phyloP scores from a whole-genome alignment of 2,888 invertebrate genomes.

The Eudemis profundana region DNA sequence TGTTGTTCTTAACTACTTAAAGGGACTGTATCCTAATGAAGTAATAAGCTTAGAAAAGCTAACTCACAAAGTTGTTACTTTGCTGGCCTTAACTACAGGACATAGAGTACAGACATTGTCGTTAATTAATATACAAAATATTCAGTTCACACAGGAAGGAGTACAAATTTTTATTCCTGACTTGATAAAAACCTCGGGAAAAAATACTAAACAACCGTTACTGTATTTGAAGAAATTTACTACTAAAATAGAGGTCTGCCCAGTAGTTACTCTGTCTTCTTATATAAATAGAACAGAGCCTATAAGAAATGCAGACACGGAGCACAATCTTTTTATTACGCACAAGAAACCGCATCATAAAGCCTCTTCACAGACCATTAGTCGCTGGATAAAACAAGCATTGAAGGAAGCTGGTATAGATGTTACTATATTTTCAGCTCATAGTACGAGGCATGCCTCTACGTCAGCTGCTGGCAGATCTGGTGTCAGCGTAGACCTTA shows the following conservation, averaged over 20 bases:
- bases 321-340: not conserved
- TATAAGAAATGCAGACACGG: not conserved
- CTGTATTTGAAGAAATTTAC: constrained; percentile 17
- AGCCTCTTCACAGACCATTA: not conserved
- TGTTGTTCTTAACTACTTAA: not conserved
- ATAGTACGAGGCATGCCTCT: too few relatives aligned
- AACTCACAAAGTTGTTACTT: not conserved
- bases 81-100: too few relatives aligned
- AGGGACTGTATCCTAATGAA: not conserved
- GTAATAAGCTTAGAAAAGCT: not conserved
- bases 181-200: not conserved
- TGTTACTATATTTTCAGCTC: not conserved
- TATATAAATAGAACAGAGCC: not conserved
- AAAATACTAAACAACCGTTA: constrained; percentile 30
- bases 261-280: not conserved
- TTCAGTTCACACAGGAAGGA: not conserved
- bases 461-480: too few relatives aligned
- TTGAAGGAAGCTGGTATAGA: not conserved
- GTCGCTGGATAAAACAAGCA: not conserved
- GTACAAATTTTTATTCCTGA: not conserved
- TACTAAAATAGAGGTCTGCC: not conserved
- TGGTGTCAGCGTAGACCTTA: not conserved
- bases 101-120: too few relatives aligned
- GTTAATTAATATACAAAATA: not conserved
- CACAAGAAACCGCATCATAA: not conserved